Percentiles rank a stretch among this genome's conserved stretches.
Conservation (phyloP, 1,140 invertebrate genomes). For the Drosophila auraria region DNA sequence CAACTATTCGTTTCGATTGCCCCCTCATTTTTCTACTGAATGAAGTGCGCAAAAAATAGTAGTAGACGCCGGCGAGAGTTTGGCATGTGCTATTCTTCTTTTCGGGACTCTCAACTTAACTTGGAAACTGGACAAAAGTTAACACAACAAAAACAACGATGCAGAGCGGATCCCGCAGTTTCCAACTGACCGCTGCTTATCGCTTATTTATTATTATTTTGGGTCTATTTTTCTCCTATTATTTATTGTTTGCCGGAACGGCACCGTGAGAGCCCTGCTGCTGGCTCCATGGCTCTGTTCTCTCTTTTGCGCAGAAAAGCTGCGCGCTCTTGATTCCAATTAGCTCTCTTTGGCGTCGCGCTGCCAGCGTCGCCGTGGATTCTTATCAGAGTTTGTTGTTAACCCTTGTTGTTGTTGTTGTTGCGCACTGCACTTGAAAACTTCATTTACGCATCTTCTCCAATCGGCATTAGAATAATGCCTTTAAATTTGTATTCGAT, state of each 20-base stretch:
- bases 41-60: slow-evolving; percentile 64
- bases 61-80: slow-evolving; percentile 27
- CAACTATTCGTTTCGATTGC: background rate
- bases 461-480: background rate
- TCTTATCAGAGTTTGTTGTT: slow-evolving; percentile 34
- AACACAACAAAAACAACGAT: background rate
- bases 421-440: slow-evolving; percentile 78
- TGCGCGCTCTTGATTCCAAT: slow-evolving; percentile 61
- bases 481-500: background rate
- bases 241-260: slow-evolving; percentile 14
- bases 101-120: background rate
- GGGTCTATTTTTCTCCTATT: slow-evolving; percentile 6
- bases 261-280: background rate
- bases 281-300: background rate
- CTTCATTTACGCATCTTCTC: slow-evolving; percentile 62
- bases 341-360: slow-evolving; percentile 32
- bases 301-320: slow-evolving; percentile 66
- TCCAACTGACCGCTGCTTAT: background rate
- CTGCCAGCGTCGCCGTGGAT: slow-evolving; percentile 12
- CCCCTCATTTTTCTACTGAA: slow-evolving; percentile 25
- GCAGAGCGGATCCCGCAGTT: background rate
- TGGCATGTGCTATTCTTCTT: slow-evolving; percentile 2
- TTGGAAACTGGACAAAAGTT: background rate
- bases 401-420: slow-evolving; percentile 45
- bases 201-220: slow-evolving; percentile 17